Evolutionary conservation across 2,888 invertebrate genomes (phyloP).

Genomic region (Nephrotoma appendiculata): DNA sequence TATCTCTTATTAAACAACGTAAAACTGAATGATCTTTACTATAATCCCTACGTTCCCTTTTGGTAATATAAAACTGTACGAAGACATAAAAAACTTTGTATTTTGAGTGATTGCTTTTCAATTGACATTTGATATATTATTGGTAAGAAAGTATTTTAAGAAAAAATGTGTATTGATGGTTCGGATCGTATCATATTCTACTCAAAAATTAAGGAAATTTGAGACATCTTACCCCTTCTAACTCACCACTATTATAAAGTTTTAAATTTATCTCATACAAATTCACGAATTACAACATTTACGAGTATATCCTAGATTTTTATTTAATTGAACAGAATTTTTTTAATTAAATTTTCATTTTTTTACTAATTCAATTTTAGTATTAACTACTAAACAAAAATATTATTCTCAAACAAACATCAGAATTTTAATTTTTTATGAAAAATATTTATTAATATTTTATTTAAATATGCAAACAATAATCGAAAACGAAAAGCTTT

Average conservation of each 20-base stretch:
- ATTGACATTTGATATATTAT: background rate
- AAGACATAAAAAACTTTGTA: background rate
- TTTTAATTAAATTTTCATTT: background rate
- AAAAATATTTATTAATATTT: background rate
- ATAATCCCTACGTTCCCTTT: background rate
- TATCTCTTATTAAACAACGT: background rate
- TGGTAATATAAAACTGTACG: background rate
- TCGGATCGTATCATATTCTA: background rate
- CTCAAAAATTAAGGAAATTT: background rate
- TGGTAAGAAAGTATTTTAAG: background rate
- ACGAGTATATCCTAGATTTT: background rate
- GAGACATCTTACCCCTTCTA: background rate
- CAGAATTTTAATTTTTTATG: background rate
- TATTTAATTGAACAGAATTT: background rate
- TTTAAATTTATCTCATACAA: no score
- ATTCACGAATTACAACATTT: background rate
- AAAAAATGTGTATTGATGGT: background rate
- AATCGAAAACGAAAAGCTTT: background rate
- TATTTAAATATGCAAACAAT: background rate
- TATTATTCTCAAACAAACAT: background rate
- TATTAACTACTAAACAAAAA: background rate
- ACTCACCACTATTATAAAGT: no score
- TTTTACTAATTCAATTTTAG: background rate
- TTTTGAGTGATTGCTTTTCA: background rate
- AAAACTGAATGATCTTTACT: background rate